These are phyloP conservation scores for Seriola dumerili DNA, from an alignment of 2,113 vertebrate genomes.

Conservation along the genomic window DNA sequence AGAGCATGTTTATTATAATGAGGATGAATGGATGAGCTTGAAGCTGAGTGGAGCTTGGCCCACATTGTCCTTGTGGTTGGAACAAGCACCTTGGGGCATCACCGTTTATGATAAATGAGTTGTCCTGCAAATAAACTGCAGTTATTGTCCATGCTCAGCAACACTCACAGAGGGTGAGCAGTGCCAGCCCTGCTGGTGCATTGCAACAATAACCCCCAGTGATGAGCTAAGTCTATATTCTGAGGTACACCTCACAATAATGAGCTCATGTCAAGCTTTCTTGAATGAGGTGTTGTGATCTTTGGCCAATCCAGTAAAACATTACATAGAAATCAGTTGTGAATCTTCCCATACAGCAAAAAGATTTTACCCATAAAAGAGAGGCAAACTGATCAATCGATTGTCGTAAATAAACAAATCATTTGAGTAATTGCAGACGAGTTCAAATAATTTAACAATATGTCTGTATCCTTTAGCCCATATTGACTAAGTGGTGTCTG, in stretches of 20 bases:
- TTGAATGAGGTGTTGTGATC: slow-evolving; percentile 17
- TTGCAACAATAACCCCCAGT: slow-evolving; percentile 41
- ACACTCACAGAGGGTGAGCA: slow-evolving; percentile 41
- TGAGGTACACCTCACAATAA: slow-evolving; percentile 21
- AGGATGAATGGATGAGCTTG: slow-evolving; percentile 70
- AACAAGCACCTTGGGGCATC: slow-evolving; percentile 68
- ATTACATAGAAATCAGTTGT: slow-evolving; percentile 39
- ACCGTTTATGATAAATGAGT: slow-evolving; percentile 72
- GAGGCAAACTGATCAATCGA: slow-evolving; percentile 16
- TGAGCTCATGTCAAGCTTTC: slow-evolving; percentile 39
- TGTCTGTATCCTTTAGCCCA: slow-evolving; percentile 19
- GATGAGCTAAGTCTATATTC: slow-evolving; percentile 20
- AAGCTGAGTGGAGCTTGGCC: slow-evolving; percentile 69
- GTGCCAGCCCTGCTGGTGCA: slow-evolving; percentile 29
- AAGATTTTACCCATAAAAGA: slow-evolving; percentile 25
- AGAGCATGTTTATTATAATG: slow-evolving; percentile 64
- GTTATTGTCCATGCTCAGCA: slow-evolving; percentile 67
- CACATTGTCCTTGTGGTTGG: slow-evolving; percentile 72
- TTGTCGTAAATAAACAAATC: slow-evolving; percentile 23
- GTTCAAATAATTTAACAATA: slow-evolving; percentile 12
- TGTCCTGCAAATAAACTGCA: slow-evolving; percentile 74
- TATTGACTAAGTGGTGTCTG: slow-evolving; percentile 21
- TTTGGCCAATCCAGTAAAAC: slow-evolving; percentile 33
- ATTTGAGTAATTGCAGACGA: slow-evolving; percentile 13
- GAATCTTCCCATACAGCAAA: slow-evolving; percentile 31